Evolutionary conservation across 1,140 invertebrate species (phyloP).

Genomic region (Drosophila subobscura): DNA sequence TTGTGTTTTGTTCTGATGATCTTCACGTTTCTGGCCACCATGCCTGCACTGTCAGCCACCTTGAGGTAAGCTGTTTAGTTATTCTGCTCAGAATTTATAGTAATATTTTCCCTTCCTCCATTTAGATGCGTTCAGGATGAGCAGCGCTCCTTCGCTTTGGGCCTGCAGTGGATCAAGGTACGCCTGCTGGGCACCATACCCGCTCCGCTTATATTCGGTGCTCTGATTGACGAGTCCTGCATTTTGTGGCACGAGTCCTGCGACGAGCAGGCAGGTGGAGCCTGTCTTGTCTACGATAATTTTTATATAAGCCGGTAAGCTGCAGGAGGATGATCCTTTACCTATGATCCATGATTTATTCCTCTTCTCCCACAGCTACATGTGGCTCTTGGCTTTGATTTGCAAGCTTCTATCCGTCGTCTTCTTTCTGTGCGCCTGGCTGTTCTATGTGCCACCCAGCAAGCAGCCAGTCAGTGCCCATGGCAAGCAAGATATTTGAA

Average conservation of each 20-base stretch:
- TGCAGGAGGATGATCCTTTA: background rate
- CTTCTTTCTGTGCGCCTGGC: conserved; percentile 89
- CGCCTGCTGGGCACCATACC: conserved; percentile 93
- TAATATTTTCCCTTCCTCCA: background rate
- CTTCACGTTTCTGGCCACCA: conserved; percentile 90
- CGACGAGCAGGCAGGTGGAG: conserved; percentile 85
- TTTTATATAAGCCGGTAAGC: conserved; percentile 88
- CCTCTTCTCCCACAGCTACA: conserved; percentile 85
- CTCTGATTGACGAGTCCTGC: conserved; percentile 92
- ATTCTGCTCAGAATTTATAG: too few relatives aligned
- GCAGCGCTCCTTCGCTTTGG: conserved; percentile 92
- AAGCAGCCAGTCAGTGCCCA: conserved; percentile 16
- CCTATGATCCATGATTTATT: background rate
- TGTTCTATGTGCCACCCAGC: conserved; percentile 87
- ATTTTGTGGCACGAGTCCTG: conserved; percentile 89
- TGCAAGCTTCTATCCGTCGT: conserved; percentile 87
- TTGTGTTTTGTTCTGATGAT: conserved; percentile 89
- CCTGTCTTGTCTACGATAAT: conserved; percentile 89
- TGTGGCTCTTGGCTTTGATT: conserved; percentile 87
- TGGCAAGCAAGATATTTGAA: conserved; percentile 32
- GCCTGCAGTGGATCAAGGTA: conserved; percentile 94
- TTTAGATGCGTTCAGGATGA: conserved; percentile 91
- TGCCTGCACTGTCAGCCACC: conserved; percentile 90
- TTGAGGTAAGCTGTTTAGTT: conserved; percentile 85
- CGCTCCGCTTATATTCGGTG: conserved; percentile 92